Evolutionary conservation across 2,113 vertebrate species (phyloP).

Genomic region (Nerophis lumbriciformis): DNA sequence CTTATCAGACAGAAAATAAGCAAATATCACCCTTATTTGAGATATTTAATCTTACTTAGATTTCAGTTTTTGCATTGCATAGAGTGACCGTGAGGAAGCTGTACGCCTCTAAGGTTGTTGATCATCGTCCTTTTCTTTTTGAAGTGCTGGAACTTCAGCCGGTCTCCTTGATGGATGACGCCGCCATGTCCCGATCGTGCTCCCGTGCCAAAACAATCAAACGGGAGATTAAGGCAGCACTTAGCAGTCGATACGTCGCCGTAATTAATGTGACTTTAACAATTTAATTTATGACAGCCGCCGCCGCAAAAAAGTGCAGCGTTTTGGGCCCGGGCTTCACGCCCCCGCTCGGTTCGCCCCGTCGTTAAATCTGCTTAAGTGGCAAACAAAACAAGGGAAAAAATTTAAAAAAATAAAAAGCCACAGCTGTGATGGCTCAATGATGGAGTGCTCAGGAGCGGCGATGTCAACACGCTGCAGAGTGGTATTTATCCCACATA

Average conservation of each 20-base stretch:
- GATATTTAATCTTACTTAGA: too few relatives aligned
- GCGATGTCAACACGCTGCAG: conserved; percentile 17
- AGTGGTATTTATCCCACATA: conserved; percentile 58
- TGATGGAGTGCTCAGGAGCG: conserved; percentile 26
- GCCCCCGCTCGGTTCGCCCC: neutral
- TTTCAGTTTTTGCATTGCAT: too few relatives aligned
- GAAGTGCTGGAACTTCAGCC: conserved; percentile 16
- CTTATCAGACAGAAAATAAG: too few relatives aligned
- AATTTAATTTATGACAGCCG: conserved; percentile 11
- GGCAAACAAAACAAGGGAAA: neutral
- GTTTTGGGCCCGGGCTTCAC: neutral
- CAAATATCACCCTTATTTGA: too few relatives aligned
- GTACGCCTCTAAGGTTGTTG: conserved; percentile 26
- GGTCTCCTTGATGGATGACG: conserved; percentile 42
- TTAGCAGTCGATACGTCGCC: conserved; percentile 28
- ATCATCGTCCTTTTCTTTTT: conserved; percentile 44
- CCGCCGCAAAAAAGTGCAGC: neutral
- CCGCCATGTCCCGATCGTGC: conserved; percentile 6
- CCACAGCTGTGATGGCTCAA: conserved; percentile 27
- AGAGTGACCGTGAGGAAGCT: conserved; percentile 7
- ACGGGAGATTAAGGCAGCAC: conserved; percentile 29
- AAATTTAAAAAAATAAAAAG: conserved; percentile 6
- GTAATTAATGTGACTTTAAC: conserved; percentile 31
- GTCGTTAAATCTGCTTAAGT: neutral
- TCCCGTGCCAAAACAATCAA: conserved; percentile 27